phyloP scores from a whole-genome alignment of 2,888 invertebrate species.

The Bembecia ichneumoniformis region DNA sequence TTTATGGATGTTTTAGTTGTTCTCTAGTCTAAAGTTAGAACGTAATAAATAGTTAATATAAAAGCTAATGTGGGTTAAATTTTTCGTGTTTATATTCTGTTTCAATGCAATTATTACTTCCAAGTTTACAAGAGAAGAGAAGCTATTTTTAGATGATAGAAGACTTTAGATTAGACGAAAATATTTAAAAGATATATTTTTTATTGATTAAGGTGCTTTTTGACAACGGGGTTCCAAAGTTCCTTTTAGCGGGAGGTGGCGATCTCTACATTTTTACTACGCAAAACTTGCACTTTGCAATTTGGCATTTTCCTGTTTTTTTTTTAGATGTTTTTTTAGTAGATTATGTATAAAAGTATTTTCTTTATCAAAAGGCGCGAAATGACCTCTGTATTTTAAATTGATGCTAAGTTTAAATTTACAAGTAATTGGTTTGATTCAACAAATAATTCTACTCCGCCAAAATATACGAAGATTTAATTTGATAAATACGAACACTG shows the following conservation, averaged over 20 bases:
- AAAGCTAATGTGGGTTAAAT: neutral
- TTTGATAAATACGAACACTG: no score
- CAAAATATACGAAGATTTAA: no score
- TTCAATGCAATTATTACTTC: slow-evolving; percentile 50
- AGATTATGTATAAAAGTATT: no score
- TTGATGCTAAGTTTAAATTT: no score
- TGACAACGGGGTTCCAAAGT: slow-evolving; percentile 39
- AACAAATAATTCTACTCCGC: no score
- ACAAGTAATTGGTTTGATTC: no score
- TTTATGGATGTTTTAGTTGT: slow-evolving; percentile 51
- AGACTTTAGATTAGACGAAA: slow-evolving; percentile 35
- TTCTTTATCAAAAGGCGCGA: no score
- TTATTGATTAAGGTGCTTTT: slow-evolving; percentile 52
- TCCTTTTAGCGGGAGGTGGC: slow-evolving; percentile 19
- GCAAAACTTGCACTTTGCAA: no score
- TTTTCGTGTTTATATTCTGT: slow-evolving; percentile 19
- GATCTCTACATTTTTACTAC: no score
- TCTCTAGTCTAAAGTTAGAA: slow-evolving; percentile 65
- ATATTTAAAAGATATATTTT: slow-evolving; percentile 24
- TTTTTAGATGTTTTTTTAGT: no score
- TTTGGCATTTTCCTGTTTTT: no score
- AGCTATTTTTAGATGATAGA: slow-evolving; percentile 45
- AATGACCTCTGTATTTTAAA: no score
- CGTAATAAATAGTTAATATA: slow-evolving; percentile 19
- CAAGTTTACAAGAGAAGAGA: slow-evolving; percentile 45